Evolutionary conservation across 2,113 vertebrate species (phyloP).

Genomic region (Oryzias curvinotus): DNA sequence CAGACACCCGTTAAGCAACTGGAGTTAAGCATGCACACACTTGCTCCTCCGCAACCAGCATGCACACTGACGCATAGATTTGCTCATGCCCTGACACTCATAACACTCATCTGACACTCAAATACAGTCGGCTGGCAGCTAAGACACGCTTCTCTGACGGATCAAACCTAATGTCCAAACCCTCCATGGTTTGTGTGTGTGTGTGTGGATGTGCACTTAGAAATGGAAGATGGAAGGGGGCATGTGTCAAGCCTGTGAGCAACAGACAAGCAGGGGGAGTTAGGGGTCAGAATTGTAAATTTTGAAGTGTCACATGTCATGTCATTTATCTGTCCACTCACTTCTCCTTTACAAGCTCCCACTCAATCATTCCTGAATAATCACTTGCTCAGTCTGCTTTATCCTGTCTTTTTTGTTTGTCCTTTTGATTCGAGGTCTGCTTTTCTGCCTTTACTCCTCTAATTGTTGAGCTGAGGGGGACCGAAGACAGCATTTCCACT

Average conservation of each 20-base stretch:
- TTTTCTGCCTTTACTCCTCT: slow-evolving; percentile 32
- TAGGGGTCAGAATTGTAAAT: slow-evolving; percentile 67
- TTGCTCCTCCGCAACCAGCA: slow-evolving; percentile 1
- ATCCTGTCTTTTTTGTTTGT: slow-evolving; percentile 22
- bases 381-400: slow-evolving; percentile 47
- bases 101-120: slow-evolving; percentile 67
- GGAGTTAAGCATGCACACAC: slow-evolving; percentile 45
- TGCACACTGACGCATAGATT: slow-evolving; percentile 30
- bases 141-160: slow-evolving; percentile 65
- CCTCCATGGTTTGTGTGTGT: slow-evolving; percentile 17
- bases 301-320: slow-evolving; percentile 57
- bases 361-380: slow-evolving; percentile 31
- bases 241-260: slow-evolving; percentile 33
- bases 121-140: slow-evolving; percentile 62
- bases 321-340: slow-evolving; percentile 48
- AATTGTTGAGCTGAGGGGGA: slow-evolving; percentile 13
- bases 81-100: slow-evolving; percentile 60
- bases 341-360: not conserved
- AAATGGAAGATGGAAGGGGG: not conserved
- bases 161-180: slow-evolving; percentile 73
- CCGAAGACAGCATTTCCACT: not conserved
- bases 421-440: slow-evolving; percentile 20
- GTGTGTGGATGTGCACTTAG: not conserved
- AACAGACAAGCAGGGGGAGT: slow-evolving; percentile 41
- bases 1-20: slow-evolving; percentile 48